A percentile compares a stretch with the other conserved stretches of the same genome.
phyloP scores from a whole-genome alignment of 2,797 vertebrate species.

The Adelosebastes latens region DNA sequence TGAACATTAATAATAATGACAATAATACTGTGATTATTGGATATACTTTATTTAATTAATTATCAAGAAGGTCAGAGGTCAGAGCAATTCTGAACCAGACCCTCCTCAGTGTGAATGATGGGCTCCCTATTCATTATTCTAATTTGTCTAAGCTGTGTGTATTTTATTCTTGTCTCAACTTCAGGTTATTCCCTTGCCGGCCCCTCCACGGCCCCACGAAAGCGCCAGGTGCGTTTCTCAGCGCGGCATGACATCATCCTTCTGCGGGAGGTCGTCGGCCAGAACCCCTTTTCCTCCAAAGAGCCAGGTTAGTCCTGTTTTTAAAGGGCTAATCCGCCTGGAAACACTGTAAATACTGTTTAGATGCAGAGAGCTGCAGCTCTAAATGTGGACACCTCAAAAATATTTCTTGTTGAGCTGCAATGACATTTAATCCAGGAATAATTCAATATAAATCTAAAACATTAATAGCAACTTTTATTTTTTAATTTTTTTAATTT shows the following conservation, averaged over 20 bases:
- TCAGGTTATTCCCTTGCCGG: constrained; percentile 78
- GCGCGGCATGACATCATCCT: constrained; percentile 86
- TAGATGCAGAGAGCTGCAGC: neutral
- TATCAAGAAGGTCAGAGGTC: neutral
- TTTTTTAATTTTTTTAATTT: too few relatives aligned
- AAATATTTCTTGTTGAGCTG: neutral
- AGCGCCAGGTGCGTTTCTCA: constrained; percentile 85
- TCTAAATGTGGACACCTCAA: neutral
- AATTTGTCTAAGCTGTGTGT: neutral
- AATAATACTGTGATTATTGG: neutral
- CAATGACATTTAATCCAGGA: neutral
- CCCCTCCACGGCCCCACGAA: constrained; percentile 78
- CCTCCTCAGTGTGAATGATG: neutral
- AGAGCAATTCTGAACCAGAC: neutral
- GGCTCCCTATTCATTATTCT: neutral
- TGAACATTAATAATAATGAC: too few relatives aligned
- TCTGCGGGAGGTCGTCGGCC: constrained; percentile 82
- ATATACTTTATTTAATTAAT: neutral
- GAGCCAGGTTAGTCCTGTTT: constrained; percentile 74
- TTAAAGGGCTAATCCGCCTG: neutral
- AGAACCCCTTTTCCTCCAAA: constrained; percentile 85
- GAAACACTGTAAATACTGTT: neutral
- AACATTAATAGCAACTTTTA: neutral
- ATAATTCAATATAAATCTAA: neutral
- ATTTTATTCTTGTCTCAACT: neutral